These are phyloP conservation scores for Platysteira castanea DNA, from an alignment of 2,113 vertebrate genomes.

Conservation along the genomic window DNA sequence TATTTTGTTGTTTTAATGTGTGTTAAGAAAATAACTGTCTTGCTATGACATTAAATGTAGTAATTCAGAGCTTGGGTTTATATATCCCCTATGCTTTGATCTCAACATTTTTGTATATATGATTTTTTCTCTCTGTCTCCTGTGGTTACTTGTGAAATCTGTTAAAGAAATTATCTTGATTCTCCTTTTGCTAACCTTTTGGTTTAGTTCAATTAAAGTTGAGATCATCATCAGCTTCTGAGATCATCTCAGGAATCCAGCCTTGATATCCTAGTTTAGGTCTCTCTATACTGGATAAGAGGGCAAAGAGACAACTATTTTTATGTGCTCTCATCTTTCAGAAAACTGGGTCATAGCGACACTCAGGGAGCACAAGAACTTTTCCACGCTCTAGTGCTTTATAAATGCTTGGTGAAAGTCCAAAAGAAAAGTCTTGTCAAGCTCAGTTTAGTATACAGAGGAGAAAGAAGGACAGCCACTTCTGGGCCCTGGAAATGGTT, in stretches of 20 bases:
- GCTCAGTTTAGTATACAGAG: neutral
- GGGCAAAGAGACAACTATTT: slow-evolving; percentile 13
- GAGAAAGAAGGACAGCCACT: neutral
- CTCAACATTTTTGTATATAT: neutral
- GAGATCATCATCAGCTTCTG: neutral
- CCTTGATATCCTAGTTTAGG: neutral
- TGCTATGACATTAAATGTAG: neutral
- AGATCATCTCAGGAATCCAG: neutral
- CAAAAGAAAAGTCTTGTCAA: neutral
- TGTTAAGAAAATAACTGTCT: neutral
- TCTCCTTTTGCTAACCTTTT: neutral
- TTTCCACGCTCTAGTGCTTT: neutral
- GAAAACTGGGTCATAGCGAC: slow-evolving; percentile 6
- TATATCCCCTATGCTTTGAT: neutral
- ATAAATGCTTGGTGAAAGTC: neutral
- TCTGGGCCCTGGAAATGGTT: neutral
- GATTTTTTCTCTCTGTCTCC: neutral
- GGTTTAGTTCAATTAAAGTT: neutral
- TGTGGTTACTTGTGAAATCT: neutral
- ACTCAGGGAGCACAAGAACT: slow-evolving; percentile 11
- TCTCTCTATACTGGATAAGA: neutral
- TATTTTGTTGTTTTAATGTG: neutral
- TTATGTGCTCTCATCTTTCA: slow-evolving; percentile 23
- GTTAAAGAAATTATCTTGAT: neutral
- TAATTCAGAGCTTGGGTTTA: neutral